Evolutionary conservation across 1,140 invertebrate species (phyloP), one percentile per base, ranked within the genome.

Genomic region (Acyrthosiphon pisum): DNA sequence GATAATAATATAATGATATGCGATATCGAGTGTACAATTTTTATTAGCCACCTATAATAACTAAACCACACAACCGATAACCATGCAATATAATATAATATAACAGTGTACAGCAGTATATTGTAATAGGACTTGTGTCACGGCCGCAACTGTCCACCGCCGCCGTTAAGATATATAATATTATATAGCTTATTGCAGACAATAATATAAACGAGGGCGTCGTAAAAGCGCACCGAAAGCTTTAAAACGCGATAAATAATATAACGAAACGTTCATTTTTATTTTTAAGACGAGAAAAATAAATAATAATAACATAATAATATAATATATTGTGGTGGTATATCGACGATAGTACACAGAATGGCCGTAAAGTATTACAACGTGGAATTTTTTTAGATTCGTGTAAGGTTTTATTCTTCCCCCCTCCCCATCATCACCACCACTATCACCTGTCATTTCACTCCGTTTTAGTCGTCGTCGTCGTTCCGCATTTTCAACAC

Each of bases 201-300:
- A 76, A 76, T 76, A 76, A n/a, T 76, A 76, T 76, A 76, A 76
- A 76, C 60, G n/a, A 76, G 60, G 14, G 60, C 60, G n/a, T 76
- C 60, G 60, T 76, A 76, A 76, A 76, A 76, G 60, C 60, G 14
- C n/a, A 76, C 60, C 4, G 60, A 76, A 76, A 76, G 60, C 60
- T 76, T 76, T 76, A 76, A 76, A 76, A 76, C 18, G n/a, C 60
- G 1, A 76, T 76, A n/a, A 76, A 76, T 56, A 56, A n/a, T n/a
- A 76, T 76, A 76, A 41, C 1, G n/a, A n/a, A 76, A 76, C 14
- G 60, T 76, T 14, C n/a, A 76, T 35, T 76, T 76, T 76, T 18
- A n/a, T 76, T 76, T 76, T 76, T 76, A 76, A 76, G n/a, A 76
- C 60, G n/a, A 76, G 30, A 76, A 68, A 68, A 68, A 68, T 68